Evolutionary conservation across 2,888 invertebrate genomes (phyloP).

Genomic region (Luffia ferchaultella): DNA sequence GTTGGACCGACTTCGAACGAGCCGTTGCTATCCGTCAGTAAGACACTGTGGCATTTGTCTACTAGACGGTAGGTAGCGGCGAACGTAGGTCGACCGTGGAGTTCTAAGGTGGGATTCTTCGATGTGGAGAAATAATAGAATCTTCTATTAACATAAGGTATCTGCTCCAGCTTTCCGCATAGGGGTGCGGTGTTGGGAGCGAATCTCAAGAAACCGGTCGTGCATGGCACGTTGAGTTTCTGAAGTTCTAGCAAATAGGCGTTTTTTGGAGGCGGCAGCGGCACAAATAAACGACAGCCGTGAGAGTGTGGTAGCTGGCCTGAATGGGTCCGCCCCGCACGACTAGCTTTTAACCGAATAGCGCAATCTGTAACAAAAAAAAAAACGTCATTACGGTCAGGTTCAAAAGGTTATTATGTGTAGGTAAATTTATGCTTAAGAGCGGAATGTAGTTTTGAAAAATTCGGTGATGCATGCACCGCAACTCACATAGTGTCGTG

Average conservation of each 20-base stretch:
- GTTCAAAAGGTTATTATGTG: too few relatives aligned
- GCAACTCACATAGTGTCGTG: too few relatives aligned
- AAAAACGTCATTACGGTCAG: slow-evolving; percentile 3
- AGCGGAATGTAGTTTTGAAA: too few relatives aligned
- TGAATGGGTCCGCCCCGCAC: slow-evolving; percentile 60
- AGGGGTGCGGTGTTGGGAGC: slow-evolving; percentile 55
- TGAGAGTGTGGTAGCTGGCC: slow-evolving; percentile 59
- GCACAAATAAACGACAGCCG: slow-evolving; percentile 66
- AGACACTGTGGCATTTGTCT: slow-evolving; percentile 77
- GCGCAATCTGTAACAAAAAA: slow-evolving; percentile 67
- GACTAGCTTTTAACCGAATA: slow-evolving; percentile 49
- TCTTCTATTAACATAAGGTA: slow-evolving; percentile 63
- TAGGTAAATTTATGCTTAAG: too few relatives aligned
- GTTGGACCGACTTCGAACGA: slow-evolving; percentile 71
- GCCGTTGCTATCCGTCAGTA: slow-evolving; percentile 69
- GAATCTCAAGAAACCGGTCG: slow-evolving; percentile 67
- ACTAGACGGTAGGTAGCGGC: slow-evolving; percentile 72
- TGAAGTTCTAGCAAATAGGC: slow-evolving; percentile 72
- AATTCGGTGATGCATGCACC: too few relatives aligned
- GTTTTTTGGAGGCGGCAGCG: slow-evolving; percentile 40
- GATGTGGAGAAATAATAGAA: slow-evolving; percentile 62
- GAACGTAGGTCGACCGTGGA: slow-evolving; percentile 72
- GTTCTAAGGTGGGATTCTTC: slow-evolving; percentile 59
- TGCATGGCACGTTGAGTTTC: slow-evolving; percentile 75
- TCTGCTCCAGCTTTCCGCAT: slow-evolving; percentile 77